Base-by-base conservation (phyloP, 2,888 invertebrate genomes). In the Nebria brevicollis region DNA sequence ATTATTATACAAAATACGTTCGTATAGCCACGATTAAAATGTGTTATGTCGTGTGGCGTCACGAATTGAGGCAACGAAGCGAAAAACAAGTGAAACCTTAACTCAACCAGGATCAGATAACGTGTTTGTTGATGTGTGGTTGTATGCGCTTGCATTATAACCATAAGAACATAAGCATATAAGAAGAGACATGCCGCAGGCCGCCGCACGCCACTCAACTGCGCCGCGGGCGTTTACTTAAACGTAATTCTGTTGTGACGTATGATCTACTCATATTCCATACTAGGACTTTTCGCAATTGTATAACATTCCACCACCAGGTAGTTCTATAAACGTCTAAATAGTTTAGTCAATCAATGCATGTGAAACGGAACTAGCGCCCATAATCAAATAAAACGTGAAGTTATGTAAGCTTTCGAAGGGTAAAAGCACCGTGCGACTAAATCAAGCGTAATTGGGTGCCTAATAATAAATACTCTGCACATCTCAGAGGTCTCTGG, bases 11-110 rank as follows among this genome's bases (percentile, higher is more conserved):
- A 10, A 43, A 43, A 54, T 54, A 54, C 7, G 54, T 54, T 8
- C 54, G 10, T 43, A 54, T 54, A 3, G 7, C 2, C 11, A 8
- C 54, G 70, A 26, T 70, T 13, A 70, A 70, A 70, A 26, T 70
- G 25, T 70, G 70, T 26, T 70, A 70, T 70, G 70, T 70, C 70
- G 70, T 70, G 70, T 70, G 70, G 70, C 70, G 70, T 70, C 70
- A 70, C 70, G 70, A 70, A 34, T 26, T 70, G 70, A 70, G 13
- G 70, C 54, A 54, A 54, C 26, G 70, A 70, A 70, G 70, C 70
- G 70, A 25, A 70, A 70, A 70, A 70, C 70, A 20, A 54, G 54
- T 54, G 54, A 54, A 54, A 54, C 54, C 54, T 54, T 54, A 54
- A 54, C 54, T 54, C 54, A 54, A 8, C 13, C 54, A 54, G 7